Evolutionary conservation across 1,140 invertebrate genomes (phyloP), one percentile per base, ranked within the genome.

Genomic region (Paracyclopina nana): DNA sequence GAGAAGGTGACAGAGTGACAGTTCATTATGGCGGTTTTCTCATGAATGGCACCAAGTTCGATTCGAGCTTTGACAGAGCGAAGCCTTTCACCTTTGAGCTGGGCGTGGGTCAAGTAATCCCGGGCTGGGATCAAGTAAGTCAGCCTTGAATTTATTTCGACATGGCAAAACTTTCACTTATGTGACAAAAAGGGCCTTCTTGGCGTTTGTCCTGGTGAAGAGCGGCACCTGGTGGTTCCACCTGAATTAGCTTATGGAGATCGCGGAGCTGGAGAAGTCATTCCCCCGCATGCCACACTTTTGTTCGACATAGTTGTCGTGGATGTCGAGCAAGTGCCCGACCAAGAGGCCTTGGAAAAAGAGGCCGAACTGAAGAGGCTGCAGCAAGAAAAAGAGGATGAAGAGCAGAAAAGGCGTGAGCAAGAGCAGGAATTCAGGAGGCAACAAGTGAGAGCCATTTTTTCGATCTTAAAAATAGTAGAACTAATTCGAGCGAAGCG

Each of bases 91-190:
- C 57, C 26, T 69, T 69, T 57, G 60, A 64, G 55, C 52, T 67
- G 4, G 65, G 65, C 4, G 50, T 58, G 16, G 64, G 64, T 12
- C 60, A 65, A 52, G 65, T 66, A 57, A 57, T 59, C 42, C 50
- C 29, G 9, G 84, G 87, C 28, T 94, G 87, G 88, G 90, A 95
- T 61, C 75, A 88, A 20, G n/a, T n/a, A n/a, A n/a, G 9, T 9
- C 30, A 31, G 14, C 9, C 9, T 31, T 31, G 14, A n/a, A 31
- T 31, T 31, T 9, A n/a, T 31, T n/a, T 31, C 30, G 40, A 16
- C 16, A 42, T 16, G 6, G 24, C 16, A 18, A 8, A 6, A 42
- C n/a, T 31, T 31, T 31, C 30, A 31, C 30, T 9, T 9, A 31
- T 31, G 30, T 31, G 24, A 18, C n/a, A n/a, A n/a, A n/a, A n/a